phyloP scores from a whole-genome alignment of 2,888 invertebrate genomes.

The Sceliomorpha sp. region DNA sequence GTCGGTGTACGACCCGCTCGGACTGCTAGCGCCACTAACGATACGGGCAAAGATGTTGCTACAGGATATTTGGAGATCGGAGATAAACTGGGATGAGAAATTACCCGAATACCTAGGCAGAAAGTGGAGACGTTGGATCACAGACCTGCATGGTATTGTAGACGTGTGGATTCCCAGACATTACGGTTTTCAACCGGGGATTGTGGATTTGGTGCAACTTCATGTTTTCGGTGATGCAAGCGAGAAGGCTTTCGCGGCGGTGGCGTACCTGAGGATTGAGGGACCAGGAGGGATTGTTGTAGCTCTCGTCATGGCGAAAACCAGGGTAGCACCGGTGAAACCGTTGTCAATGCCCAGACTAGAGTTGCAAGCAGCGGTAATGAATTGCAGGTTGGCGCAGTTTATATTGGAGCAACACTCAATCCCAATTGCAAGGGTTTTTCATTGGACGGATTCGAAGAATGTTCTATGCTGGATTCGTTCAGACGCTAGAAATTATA shows the following conservation, averaged over 20 bases:
- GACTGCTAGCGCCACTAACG: constrained; percentile 50
- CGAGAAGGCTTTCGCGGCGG: constrained; percentile 35
- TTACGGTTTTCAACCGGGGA: constrained; percentile 45
- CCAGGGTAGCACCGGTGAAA: constrained; percentile 26
- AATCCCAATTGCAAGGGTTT: constrained; percentile 1
- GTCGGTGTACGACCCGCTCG: constrained; percentile 64
- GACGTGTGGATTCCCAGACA: constrained; percentile 48
- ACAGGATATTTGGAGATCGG: constrained; percentile 53
- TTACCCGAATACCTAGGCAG: constrained; percentile 22
- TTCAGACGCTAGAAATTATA: constrained; percentile 35
- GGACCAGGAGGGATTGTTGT: not conserved
- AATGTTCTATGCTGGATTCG: constrained; percentile 42
- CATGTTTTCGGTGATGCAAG: constrained; percentile 51
- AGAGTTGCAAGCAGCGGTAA: constrained; percentile 36
- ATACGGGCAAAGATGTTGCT: constrained; percentile 56
- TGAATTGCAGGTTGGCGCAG: constrained; percentile 18
- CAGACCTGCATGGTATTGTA: constrained; percentile 21
- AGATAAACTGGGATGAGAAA: constrained; percentile 48
- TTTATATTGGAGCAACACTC: constrained; percentile 15
- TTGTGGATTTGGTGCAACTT: constrained; percentile 27
- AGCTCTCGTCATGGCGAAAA: constrained; percentile 12
- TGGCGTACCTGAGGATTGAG: constrained; percentile 22
- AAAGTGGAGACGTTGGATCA: constrained; percentile 51
- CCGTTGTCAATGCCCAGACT: constrained; percentile 30
- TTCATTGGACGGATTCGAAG: constrained; percentile 39